Evolutionary conservation across 2,888 invertebrate species (phyloP), one percentile per base, ranked within the genome.

Genomic region (Griposia aprilina): DNA sequence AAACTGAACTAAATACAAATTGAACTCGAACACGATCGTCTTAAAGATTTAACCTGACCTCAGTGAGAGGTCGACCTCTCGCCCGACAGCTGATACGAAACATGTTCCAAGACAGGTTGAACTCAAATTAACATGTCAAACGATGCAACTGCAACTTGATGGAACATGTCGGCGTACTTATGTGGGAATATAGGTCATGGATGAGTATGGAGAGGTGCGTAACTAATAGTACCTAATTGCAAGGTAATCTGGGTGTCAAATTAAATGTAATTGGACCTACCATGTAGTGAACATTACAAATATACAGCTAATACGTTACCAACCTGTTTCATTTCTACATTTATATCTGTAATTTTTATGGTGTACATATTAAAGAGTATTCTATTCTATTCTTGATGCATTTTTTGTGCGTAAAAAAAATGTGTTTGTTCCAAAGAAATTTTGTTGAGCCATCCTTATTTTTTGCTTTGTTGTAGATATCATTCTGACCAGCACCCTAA

Each of bases 81-180:
- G 17, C 55, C 68, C 62, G 69, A 72, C 80, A 78, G 57, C 75
- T 77, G 82, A 82, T 74, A 55, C 17, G 45, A 20, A 78, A 77
- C 82, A 74, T 74, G 84, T 68, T 70, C 26, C 63, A 45, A 75
- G n/a, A 62, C 87, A 75, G 66, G 78, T 86, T 78, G 69, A 78
- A 73, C 79, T 83, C 66, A 75, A 81, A 87, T 85, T 79, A 87
- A 65, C 76, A 65, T 79, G 87, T 85, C 87, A 83, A 75, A n/a
- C 69, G 79, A 85, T 69, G 78, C 52, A 41, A 74, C 70, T 48
- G 66, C 26, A 48, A 52, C 59, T 36, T 80, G 68, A 74, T 70
- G 20, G 66, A 69, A 41, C 65, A 41, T 57, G 30, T 62, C 36
- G 17, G 36, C 1, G 0, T 26, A n/a, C n/a, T 41, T 55, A 36